Evolutionary conservation across 2,888 invertebrate genomes (phyloP).

Genomic region (Harpagoxenus sublaevis): DNA sequence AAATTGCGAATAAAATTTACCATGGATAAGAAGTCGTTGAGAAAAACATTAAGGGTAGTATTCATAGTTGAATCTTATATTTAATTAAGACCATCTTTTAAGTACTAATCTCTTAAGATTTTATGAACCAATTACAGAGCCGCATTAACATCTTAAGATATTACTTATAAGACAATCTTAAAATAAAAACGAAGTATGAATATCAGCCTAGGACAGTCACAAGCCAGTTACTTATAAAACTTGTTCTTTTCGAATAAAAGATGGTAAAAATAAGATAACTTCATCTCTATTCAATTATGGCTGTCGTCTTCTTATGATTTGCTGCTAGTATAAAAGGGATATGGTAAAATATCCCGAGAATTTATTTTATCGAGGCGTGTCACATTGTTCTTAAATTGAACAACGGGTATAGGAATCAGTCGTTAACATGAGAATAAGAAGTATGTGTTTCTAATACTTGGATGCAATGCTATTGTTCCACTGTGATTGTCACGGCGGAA

Average conservation of each 20-base stretch:
- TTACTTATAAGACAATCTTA: too few relatives aligned
- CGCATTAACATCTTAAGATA: too few relatives aligned
- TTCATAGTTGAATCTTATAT: too few relatives aligned
- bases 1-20: background rate
- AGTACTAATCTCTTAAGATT: too few relatives aligned
- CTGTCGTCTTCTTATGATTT: background rate
- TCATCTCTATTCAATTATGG: background rate
- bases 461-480: background rate
- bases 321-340: background rate
- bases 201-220: background rate
- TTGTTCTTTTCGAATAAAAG: background rate
- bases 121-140: too few relatives aligned
- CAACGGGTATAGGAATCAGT: background rate
- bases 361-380: constrained; percentile 10
- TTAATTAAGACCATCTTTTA: too few relatives aligned
- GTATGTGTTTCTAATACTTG: constrained; percentile 4
- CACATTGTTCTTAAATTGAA: background rate
- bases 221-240: background rate
- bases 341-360: background rate
- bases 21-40: background rate
- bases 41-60: background rate
- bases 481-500: constrained; percentile 34
- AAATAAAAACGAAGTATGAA: too few relatives aligned
- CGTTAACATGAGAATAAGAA: constrained; percentile 30
- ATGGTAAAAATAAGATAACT: background rate